Evolutionary conservation across 2,797 vertebrate species (phyloP).

Genomic region (Coendou prehensilis): DNA sequence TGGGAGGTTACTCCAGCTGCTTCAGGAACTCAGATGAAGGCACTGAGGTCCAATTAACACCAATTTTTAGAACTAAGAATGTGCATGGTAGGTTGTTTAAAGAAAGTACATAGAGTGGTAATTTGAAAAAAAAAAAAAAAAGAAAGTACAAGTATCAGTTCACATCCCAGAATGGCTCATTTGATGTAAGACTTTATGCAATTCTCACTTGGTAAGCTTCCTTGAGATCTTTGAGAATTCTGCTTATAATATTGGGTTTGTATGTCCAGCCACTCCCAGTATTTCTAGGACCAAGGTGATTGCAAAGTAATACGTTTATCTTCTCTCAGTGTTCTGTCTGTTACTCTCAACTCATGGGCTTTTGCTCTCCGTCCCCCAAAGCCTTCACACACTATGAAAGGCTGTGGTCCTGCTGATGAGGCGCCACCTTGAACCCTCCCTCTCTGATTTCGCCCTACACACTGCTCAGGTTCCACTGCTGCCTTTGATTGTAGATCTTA

Average conservation of each 20-base stretch:
- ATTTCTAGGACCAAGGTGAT: neutral
- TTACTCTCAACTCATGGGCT: neutral
- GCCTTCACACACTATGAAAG: neutral
- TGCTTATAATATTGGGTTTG: neutral
- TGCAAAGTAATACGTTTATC: neutral
- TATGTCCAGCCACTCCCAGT: neutral
- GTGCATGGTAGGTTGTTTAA: neutral
- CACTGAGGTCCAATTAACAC: neutral
- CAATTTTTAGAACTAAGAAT: neutral
- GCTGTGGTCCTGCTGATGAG: neutral
- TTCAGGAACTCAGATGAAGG: neutral
- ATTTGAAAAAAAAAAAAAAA: no score
- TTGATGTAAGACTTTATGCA: neutral
- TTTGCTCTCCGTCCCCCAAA: conserved; percentile 1
- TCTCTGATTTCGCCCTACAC: neutral
- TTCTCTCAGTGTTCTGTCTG: neutral
- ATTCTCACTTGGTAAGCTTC: neutral
- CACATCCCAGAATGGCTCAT: neutral
- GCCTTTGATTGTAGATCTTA: conserved; percentile 44
- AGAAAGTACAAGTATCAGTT: neutral
- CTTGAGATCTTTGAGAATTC: neutral
- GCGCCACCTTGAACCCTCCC: rapidly evolving
- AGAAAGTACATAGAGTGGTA: neutral
- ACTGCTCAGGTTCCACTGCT: neutral
- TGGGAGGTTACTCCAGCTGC: neutral